These are phyloP conservation scores for Drosophila prosaltans DNA, from an alignment of 1,140 invertebrate genomes.

Conservation along the genomic window DNA sequence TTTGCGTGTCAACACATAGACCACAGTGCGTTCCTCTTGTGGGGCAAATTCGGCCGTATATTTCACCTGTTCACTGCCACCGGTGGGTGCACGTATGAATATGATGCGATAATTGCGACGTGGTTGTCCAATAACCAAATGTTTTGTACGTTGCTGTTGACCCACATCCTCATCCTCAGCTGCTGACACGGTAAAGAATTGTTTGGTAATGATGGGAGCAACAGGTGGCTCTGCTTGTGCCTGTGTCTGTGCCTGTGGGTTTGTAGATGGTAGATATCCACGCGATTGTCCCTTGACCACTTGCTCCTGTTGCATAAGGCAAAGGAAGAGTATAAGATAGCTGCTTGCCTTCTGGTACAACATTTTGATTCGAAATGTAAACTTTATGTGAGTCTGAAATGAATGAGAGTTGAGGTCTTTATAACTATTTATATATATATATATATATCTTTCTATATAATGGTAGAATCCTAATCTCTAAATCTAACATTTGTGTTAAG, in stretches of 20 bases:
- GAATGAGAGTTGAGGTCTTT: constrained; percentile 21
- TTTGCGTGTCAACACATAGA: constrained; percentile 91
- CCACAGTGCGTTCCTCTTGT: constrained; percentile 92
- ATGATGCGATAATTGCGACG: constrained; percentile 93
- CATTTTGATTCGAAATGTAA: background rate
- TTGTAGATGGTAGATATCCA: constrained; percentile 52
- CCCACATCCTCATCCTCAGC: constrained; percentile 69
- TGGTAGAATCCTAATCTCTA: background rate
- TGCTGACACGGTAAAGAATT: constrained; percentile 71
- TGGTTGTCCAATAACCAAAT: constrained; percentile 83
- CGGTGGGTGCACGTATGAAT: constrained; percentile 91
- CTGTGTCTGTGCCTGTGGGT: constrained; percentile 21
- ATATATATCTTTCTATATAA: background rate
- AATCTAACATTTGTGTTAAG: constrained; percentile 4
- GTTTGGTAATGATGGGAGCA: constrained; percentile 65
- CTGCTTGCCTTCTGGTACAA: background rate
- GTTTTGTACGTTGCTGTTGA: constrained; percentile 48
- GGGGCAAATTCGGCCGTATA: constrained; percentile 86
- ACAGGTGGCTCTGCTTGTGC: background rate
- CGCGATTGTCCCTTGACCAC: constrained; percentile 31
- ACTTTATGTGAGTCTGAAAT: background rate
- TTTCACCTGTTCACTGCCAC: constrained; percentile 86
- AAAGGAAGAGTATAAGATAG: background rate
- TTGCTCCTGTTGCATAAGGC: background rate
- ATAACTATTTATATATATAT: constrained; percentile 9